Base-by-base conservation (phyloP, 2,888 invertebrate genomes). In the Ophonus ardosiacus region DNA sequence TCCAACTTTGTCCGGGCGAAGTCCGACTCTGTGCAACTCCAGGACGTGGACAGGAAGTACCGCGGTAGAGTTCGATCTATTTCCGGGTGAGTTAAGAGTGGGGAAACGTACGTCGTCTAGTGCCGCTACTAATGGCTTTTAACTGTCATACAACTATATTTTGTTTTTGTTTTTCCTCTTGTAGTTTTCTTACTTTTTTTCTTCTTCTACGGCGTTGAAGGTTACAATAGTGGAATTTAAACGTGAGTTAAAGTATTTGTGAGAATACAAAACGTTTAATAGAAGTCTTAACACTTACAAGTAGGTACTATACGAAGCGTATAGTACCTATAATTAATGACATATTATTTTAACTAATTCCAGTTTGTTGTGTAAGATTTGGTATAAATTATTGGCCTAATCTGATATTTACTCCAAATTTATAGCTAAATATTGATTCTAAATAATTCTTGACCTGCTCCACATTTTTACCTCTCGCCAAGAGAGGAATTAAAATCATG, bases 41-140 rank as follows among this genome's bases (percentile, higher is more conserved):
- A 43, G 71, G 18, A 74, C 71, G 18, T 74, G 71, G 43, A 74
- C 40, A 74, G 71, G 71, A 74, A 68, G 68, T 68, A 68, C 38
- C 68, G 68, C 57, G 79, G 79, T 79, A 38, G 79, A 57, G 79
- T 79, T 79, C 79, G 38, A 80, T 80, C 80, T 80, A 80, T 80
- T 80, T 80, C 80, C 80, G 80, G 80, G 63, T 80, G 18, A 51
- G 57, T 15, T 21, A 63, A 63, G 63, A 80, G 80, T 63, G 40
- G 80, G 79, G 63, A 80, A 80, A 63, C 63, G 21, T 61, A 63
- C 38, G 71, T 74, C 71, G 17, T 74, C 71, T 74, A 74, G 71
- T 43, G 43, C 43, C 71, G 71, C 59, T 63, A 43, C 80, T 63
- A 80, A 80, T 80, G 63, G 61, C 80, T 61, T 80, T 80, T 80